Evolutionary conservation across 2,888 invertebrate genomes (phyloP).

Genomic region (Eupithecia dodoneata): DNA sequence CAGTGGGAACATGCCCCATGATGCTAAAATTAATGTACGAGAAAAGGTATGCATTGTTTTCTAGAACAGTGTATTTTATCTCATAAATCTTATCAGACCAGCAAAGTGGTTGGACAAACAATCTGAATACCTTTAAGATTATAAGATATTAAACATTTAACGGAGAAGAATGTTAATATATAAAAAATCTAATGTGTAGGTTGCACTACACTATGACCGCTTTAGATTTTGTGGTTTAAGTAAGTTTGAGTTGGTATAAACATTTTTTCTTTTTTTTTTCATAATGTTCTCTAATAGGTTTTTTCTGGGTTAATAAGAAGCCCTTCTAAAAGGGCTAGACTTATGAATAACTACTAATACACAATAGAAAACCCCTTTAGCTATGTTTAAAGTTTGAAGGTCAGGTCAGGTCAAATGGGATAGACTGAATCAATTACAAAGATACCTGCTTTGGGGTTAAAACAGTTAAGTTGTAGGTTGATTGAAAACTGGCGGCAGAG

Average conservation of each 20-base stretch:
- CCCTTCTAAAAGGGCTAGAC: neutral
- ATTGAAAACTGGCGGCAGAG: too few relatives aligned
- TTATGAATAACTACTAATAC: neutral
- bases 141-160: neutral
- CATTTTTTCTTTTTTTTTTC: too few relatives aligned
- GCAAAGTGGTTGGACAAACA: neutral
- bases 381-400: neutral
- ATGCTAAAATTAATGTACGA: neutral
- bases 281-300: neutral
- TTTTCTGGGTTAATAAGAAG: neutral
- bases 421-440: neutral
- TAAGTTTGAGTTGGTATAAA: too few relatives aligned
- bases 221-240: too few relatives aligned
- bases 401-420: neutral
- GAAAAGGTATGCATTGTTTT: neutral
- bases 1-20: too few relatives aligned
- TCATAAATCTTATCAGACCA: neutral
- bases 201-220: too few relatives aligned
- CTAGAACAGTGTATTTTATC: slow-evolving; percentile 2
- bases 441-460: neutral
- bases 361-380: neutral
- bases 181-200: too few relatives aligned
- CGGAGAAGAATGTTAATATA: neutral
- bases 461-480: too few relatives aligned
- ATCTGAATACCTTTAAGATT: neutral